Percentiles rank a stretch among this genome's conserved stretches.
Evolutionary conservation across 1,140 invertebrate species (phyloP).

Genomic region (Cydia splendana): DNA sequence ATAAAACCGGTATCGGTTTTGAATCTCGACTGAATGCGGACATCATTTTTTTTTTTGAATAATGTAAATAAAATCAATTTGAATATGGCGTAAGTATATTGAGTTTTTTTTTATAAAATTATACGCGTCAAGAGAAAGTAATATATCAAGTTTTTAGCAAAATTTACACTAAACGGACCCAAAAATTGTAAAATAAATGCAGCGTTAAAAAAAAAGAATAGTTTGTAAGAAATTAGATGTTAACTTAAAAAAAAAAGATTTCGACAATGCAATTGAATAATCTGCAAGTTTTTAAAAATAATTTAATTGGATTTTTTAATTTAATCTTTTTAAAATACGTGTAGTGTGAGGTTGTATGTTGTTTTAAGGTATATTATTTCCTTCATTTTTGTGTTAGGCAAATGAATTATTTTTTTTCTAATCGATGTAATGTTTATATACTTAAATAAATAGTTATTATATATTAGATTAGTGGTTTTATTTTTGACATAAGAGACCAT

Average conservation of each 20-base stretch:
- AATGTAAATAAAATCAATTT: conserved; percentile 66
- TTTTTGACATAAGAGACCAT: conserved; percentile 41
- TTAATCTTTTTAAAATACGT: conserved; percentile 57
- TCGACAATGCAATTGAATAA: conserved; percentile 45
- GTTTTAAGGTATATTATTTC: conserved; percentile 67
- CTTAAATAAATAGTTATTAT: conserved; percentile 79
- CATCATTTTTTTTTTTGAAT: conserved; percentile 41
- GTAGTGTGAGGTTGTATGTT: conserved; percentile 74
- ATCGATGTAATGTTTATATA: conserved; percentile 77
- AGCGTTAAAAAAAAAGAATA: conserved; percentile 61
- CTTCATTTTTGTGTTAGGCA: conserved; percentile 68
- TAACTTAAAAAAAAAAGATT: conserved; percentile 57
- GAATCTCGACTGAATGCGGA: conserved; percentile 64
- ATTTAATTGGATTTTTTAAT: conserved; percentile 58
- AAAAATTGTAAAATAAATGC: conserved; percentile 61
- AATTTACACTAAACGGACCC: conserved; percentile 68
- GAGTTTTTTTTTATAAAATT: conserved; percentile 45
- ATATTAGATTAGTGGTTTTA: conserved; percentile 73
- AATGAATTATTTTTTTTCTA: conserved; percentile 74
- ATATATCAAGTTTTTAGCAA: conserved; percentile 49
- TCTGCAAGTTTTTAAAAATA: conserved; percentile 54
- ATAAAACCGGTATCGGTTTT: conserved; percentile 41
- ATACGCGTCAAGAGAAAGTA: conserved; percentile 36
- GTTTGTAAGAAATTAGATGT: conserved; percentile 59
- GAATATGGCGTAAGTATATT: conserved; percentile 40